These are phyloP conservation scores for Geopemphigus sp. DNA, from an alignment of 1,140 invertebrate species.

Conservation along the genomic window DNA sequence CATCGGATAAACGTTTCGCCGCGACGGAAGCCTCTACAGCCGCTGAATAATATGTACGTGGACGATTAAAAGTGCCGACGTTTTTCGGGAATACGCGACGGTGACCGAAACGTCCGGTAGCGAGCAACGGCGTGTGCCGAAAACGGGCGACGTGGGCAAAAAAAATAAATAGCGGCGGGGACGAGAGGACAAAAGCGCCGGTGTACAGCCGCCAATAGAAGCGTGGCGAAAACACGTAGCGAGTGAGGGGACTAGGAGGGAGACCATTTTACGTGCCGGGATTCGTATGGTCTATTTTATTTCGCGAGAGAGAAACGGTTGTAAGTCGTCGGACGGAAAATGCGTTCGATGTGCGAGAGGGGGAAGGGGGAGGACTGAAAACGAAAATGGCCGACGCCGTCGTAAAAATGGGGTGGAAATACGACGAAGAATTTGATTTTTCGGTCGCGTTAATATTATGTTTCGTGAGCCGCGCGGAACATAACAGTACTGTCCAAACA, in stretches of 20 bases:
- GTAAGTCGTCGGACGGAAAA: background rate
- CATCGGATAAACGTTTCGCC: too few species aligned
- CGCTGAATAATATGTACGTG: too few species aligned
- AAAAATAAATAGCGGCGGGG: background rate
- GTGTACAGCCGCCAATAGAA: background rate
- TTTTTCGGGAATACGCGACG: background rate
- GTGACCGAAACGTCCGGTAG: too few species aligned
- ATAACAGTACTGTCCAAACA: too few species aligned
- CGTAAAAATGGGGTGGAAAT: background rate
- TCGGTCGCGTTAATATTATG: background rate
- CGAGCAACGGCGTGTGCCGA: too few species aligned
- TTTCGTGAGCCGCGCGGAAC: background rate
- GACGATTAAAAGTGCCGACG: too few species aligned
- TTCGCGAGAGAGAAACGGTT: background rate
- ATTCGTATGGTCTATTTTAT: too few species aligned
- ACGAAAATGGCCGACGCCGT: conserved; percentile 4
- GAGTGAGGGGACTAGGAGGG: background rate
- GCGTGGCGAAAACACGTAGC: background rate
- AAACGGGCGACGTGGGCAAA: too few species aligned
- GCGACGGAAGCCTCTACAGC: too few species aligned
- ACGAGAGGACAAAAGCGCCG: too few species aligned
- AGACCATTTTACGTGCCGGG: background rate
- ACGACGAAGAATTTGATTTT: background rate
- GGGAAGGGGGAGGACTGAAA: too few species aligned
- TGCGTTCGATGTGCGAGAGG: conserved; percentile 26